Conservation (phyloP, 2,797 vertebrate species). For the Lutjanus argentimaculatus region DNA sequence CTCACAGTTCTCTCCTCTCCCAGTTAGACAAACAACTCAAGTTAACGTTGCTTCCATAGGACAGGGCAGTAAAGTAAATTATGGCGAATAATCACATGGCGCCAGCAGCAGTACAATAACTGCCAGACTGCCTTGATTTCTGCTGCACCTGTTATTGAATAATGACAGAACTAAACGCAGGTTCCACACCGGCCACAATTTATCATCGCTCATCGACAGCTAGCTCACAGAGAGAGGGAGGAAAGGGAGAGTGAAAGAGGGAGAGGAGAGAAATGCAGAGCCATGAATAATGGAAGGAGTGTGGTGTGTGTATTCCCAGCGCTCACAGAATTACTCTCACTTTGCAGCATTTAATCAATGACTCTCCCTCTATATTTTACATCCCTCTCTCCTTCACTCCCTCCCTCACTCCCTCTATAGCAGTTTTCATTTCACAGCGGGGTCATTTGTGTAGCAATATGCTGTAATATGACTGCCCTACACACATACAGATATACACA, state of each 20-base stretch:
- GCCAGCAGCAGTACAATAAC: slow-evolving; percentile 68
- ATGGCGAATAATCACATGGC: slow-evolving; percentile 68
- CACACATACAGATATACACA: slow-evolving; percentile 35
- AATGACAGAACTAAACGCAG: slow-evolving; percentile 78
- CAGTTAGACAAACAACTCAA: slow-evolving; percentile 69
- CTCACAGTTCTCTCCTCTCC: slow-evolving; percentile 33
- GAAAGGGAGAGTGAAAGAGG: slow-evolving; percentile 26
- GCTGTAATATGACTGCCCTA: slow-evolving; percentile 40
- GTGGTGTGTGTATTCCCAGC: slow-evolving; percentile 76
- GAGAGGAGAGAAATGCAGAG: slow-evolving; percentile 52
- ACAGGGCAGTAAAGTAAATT: slow-evolving; percentile 67
- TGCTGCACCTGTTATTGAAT: slow-evolving; percentile 76
- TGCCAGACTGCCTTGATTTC: slow-evolving; percentile 70
- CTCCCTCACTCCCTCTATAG: slow-evolving; percentile 29
- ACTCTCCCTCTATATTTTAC: slow-evolving; percentile 76
- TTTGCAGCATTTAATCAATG: slow-evolving; percentile 89
- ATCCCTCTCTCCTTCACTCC: slow-evolving; percentile 48
- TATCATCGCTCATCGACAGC: slow-evolving; percentile 80
- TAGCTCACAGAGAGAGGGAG: slow-evolving; percentile 42
- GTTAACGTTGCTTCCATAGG: slow-evolving; percentile 48
- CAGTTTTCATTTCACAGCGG: slow-evolving; percentile 53
- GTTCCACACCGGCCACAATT: slow-evolving; percentile 73
- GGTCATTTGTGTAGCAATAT: slow-evolving; percentile 66
- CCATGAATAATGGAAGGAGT: slow-evolving; percentile 78
- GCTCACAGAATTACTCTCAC: slow-evolving; percentile 84